Evolutionary conservation across 2,888 invertebrate genomes (phyloP), one percentile per base, ranked within the genome.

Genomic region (Xanthorhoe spadicearia): DNA sequence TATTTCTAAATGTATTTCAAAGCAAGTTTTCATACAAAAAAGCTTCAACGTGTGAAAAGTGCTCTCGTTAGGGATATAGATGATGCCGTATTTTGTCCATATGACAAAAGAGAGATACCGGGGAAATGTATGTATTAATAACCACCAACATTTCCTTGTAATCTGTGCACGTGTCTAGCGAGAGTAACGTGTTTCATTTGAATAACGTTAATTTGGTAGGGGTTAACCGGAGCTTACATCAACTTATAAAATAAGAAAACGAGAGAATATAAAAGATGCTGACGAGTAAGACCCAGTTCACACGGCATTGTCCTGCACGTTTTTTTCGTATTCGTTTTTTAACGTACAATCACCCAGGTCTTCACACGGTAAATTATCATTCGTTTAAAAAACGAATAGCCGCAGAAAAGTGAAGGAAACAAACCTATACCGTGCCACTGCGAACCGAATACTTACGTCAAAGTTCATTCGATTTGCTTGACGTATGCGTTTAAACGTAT

Each of bases 1-100:
- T 85, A 84, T 86, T 85, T 82, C 80, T 76, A 73, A 79, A 84
- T 85, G 83, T 87, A 85, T 85, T 84, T 84, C 79, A 82, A 83
- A 84, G 81, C 82, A 80, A 80, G 75, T 82, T 84, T 84, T 81
- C 72, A 72, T 32, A 76, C n/a, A 13, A 53, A 53, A 48, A 80
- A 81, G 81, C 81, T 80, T 81, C 78, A 75, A 48, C 15, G 15
- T 7, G 78, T 76, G 66, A 52, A 52, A 63, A 71, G 63, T 35
- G 46, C 19, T 64, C 77, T 82, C 82, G 81, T 83, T 32, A 19
- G 6, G 19, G 17, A 73, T 69, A 75, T 70, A 75, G 38, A 56
- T 56, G 38, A 60, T 63, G 75, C 75, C 69, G 75, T 73, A 75
- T 76, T 79, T 80, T 78, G 77, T 78, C 75, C 69, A 70, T 64